Evolutionary conservation across 2,113 vertebrate genomes (phyloP).

Genomic region (Sceloporus undulatus): DNA sequence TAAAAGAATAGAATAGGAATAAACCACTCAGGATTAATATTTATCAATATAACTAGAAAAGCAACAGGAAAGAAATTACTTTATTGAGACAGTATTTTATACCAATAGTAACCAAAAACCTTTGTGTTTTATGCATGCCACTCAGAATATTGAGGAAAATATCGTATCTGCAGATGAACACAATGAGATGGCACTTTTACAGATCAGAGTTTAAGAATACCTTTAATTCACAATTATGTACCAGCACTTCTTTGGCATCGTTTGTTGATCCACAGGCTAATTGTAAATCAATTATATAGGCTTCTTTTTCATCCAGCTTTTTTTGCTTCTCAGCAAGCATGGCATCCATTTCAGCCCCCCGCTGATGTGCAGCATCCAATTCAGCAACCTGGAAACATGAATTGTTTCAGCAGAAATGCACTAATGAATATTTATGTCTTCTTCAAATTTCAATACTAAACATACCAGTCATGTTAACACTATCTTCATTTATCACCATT

Average conservation of each 20-base stretch:
- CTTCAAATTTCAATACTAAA: neutral
- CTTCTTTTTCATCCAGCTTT: constrained; percentile 87
- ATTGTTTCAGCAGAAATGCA: neutral
- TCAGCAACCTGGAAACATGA: constrained; percentile 73
- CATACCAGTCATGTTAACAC: neutral
- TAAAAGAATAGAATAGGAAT: neutral
- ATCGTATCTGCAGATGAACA: neutral
- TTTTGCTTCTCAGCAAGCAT: constrained; percentile 87
- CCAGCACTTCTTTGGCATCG: constrained; percentile 37
- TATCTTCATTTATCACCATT: neutral
- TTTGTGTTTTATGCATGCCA: neutral
- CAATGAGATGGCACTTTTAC: neutral
- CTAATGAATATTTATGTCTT: neutral
- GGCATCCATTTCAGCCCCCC: constrained; percentile 85
- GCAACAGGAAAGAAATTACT: neutral
- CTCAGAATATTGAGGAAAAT: neutral
- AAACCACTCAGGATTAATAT: neutral
- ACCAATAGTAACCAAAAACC: neutral
- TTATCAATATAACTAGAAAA: neutral
- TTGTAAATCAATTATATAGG: constrained; percentile 88
- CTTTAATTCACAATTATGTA: constrained; percentile 70
- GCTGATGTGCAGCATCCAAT: constrained; percentile 77
- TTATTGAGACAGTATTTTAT: neutral
- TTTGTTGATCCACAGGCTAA: constrained; percentile 71
- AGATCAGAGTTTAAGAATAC: constrained; percentile 54